Evolutionary conservation across 1,140 invertebrate genomes (phyloP), one percentile per base, ranked within the genome.

Genomic region (Meloidogyne exigua): DNA sequence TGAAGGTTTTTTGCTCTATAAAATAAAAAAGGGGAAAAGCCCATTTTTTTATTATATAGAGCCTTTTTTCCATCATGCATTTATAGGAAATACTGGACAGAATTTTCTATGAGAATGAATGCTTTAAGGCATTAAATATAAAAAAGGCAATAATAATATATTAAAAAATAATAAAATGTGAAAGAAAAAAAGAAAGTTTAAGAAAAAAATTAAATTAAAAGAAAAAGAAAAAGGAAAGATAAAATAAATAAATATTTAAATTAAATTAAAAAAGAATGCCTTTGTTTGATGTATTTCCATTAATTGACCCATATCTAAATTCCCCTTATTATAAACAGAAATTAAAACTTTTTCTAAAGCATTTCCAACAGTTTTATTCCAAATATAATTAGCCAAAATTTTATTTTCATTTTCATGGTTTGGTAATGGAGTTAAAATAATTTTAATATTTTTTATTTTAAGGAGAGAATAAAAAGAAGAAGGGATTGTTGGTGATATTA

Each of bases 371-470:
- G 18, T 57, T 57, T 57, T 57, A n/a, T 57, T 57, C 49, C 49
- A 57, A 57, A 57, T n/a, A 57, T 57, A 57, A n/a, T 57, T n/a
- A 15, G 49, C 49, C 5, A n/a, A n/a, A n/a, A 57, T 9, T 57
- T 57, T 57, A 57, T n/a, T n/a, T 57, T 57, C 18, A 57, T 57
- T 21, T 57, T 57, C 7, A n/a, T 57, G 2, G 0, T 57, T 0
- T n/a, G 49, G n/a, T 57, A 57, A 57, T 57, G 49, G 49, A 57
- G n/a, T 5, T 57, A 57, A 57, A 57, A 57, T 57, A 57, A 57
- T 18, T 7, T 57, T 57, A n/a, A 57, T 57, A 57, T 57, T 57
- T n/a, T 21, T 57, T 57, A n/a, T n/a, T 57, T 57, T 21, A 10
- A 39, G 4, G 10, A 39, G 36, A 39, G 0, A 0, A 39, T 2